Evolutionary conservation across 2,113 vertebrate genomes (phyloP).

Genomic region (Corydoras maculifer): DNA sequence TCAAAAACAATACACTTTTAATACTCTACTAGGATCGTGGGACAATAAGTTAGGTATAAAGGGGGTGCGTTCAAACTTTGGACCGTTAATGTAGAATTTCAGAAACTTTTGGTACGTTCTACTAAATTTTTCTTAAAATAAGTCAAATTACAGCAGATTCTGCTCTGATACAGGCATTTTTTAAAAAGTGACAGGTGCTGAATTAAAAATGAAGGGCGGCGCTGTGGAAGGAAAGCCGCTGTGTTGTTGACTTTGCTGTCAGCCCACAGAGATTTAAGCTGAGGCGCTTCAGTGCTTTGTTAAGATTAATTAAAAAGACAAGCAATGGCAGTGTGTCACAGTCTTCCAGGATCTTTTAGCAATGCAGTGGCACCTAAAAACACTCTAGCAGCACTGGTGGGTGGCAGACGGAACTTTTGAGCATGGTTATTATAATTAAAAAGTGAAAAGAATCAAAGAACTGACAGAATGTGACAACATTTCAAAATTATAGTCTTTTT

Average conservation of each 20-base stretch:
- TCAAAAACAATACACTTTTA: no score
- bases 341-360: conserved; percentile 1
- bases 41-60: neutral
- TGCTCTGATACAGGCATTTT: no score
- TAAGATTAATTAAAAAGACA: conserved; percentile 30
- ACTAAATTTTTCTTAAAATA: no score
- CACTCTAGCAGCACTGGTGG: neutral
- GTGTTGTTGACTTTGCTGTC: conserved; percentile 11
- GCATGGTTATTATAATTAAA: neutral
- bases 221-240: conserved; percentile 13
- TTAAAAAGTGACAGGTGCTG: neutral
- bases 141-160: neutral
- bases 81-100: neutral
- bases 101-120: no score
- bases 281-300: conserved; percentile 10
- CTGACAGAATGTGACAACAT: no score
- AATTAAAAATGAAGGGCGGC: conserved; percentile 1
- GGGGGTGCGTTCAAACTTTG: conserved; percentile 4
- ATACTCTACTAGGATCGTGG: no score
- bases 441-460: no score
- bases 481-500: no score
- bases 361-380: neutral
- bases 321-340: conserved; percentile 15
- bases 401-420: neutral
- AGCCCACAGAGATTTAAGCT: conserved; percentile 17